phyloP scores from a whole-genome alignment of 2,888 invertebrate genomes.

The Machimus atricapillus region DNA sequence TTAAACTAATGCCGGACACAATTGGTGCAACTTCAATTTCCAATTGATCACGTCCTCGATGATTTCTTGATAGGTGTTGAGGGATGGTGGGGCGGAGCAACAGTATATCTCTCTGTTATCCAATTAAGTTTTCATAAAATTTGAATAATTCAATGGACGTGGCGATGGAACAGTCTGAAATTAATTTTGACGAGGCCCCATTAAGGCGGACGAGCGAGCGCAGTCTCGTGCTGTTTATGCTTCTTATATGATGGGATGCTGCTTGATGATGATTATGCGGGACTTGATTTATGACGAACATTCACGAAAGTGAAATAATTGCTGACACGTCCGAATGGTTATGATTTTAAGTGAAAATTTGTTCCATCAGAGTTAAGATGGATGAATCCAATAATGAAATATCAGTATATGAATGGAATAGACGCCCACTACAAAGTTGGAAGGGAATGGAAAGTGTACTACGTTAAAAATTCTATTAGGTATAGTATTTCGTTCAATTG shows the following conservation, averaged over 20 bases:
- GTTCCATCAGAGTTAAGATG: neutral
- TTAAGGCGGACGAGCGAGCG: neutral
- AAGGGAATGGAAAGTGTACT: neutral
- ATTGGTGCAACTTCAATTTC: neutral
- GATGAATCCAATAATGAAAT: neutral
- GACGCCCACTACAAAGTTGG: neutral
- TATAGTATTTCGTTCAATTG: too few species aligned
- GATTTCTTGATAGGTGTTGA: neutral
- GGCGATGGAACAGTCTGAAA: neutral
- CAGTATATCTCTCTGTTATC: neutral
- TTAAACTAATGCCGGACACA: neutral
- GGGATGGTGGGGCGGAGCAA: neutral
- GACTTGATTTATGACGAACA: neutral
- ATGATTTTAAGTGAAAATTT: neutral
- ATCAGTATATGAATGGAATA: neutral
- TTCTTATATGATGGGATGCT: neutral
- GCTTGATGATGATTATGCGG: neutral
- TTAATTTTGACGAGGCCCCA: neutral
- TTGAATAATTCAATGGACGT: neutral
- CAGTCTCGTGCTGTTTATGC: neutral
- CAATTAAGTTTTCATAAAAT: neutral
- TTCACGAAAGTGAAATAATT: neutral
- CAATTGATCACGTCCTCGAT: neutral
- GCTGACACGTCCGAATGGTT: neutral
- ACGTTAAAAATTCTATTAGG: neutral